Base-by-base conservation (phyloP, 1,140 invertebrate species). In the Cyclargus thomasi region DNA sequence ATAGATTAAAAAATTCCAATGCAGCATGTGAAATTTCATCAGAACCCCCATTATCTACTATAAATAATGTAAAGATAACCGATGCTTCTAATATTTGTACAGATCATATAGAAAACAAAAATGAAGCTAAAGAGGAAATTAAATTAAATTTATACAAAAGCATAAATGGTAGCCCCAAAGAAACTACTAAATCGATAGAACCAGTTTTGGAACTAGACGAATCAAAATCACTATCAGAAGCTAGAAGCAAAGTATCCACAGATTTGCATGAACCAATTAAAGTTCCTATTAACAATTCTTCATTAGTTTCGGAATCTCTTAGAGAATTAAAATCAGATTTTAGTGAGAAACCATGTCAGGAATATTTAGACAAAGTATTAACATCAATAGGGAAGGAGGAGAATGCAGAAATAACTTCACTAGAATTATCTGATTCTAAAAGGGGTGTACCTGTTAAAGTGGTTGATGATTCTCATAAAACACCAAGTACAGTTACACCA, bases 41-140 rank as follows among this genome's bases (percentile, higher is more conserved):
- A 23, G 82, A 89, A 63, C 73, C 75, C n/a, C 86, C 83, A 69
- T 86, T 84, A 70, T 63, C 78, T 62, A 89, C 81, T 67, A 82
- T 79, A 67, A 81, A 76, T 65, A 76, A 67, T 68, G 83, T 85
- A n/a, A 66, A 57, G 22, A 20, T 66, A 21, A 66, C 29, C 16
- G 55, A 36, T 36, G 53, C 55, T 5, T 29, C 29, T 29, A 29
- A 29, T 29, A 8, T 29, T 4, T 29, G 29, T 29, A 8, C 29
- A 39, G 20, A 36, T 35, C 10, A 66, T 66, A n/a, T 59, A 59
- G 57, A 20, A 36, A 16, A 66, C 35, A 55, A 65, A 65, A 22
- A 47, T 8, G 14, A 47, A 14, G 14, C 39, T 47, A 2, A 1
- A 47, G 39, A 16, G 3, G 36, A 39, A 39, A 7, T 8, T 6